These are phyloP conservation scores for Platycheirus albimanus DNA, from an alignment of 2,888 invertebrate species.

Conservation along the genomic window DNA sequence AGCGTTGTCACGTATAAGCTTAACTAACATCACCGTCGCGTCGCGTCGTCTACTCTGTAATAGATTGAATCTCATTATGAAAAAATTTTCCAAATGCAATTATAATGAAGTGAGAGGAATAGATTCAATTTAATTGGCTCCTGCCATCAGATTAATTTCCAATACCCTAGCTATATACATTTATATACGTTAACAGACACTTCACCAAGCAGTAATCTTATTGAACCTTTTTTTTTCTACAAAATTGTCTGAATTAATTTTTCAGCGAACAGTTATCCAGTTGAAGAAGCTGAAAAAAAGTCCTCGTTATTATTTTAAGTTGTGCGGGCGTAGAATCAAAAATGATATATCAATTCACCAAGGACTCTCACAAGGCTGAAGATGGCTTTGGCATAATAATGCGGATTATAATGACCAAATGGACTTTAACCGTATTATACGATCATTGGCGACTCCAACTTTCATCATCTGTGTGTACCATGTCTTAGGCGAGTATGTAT, in stretches of 20 bases:
- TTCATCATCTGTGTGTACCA: background rate
- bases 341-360: conserved; percentile 25
- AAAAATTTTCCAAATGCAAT: conserved; percentile 54
- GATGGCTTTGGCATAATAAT: conserved; percentile 18
- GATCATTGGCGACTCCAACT: background rate
- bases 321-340: conserved; percentile 3
- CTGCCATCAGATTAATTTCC: no score
- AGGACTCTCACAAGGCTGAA: conserved; percentile 10
- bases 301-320: conserved; percentile 29
- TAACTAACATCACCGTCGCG: no score
- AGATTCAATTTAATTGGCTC: conserved; percentile 18
- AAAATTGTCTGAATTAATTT: conserved; percentile 35
- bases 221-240: conserved; percentile 10
- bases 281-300: background rate
- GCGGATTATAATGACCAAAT: conserved; percentile 30
- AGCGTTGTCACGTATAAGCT: no score
- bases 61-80: conserved; percentile 41
- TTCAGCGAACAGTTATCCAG: conserved; percentile 4
- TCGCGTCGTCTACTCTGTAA: background rate
- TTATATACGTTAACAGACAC: no score
- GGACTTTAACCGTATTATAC: background rate
- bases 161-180: no score
- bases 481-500: no score
- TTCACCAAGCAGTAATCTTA: background rate
- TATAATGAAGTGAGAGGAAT: conserved; percentile 7